phyloP scores from a whole-genome alignment of 2,113 vertebrate genomes.

The Nothobranchius kuhntae region DNA sequence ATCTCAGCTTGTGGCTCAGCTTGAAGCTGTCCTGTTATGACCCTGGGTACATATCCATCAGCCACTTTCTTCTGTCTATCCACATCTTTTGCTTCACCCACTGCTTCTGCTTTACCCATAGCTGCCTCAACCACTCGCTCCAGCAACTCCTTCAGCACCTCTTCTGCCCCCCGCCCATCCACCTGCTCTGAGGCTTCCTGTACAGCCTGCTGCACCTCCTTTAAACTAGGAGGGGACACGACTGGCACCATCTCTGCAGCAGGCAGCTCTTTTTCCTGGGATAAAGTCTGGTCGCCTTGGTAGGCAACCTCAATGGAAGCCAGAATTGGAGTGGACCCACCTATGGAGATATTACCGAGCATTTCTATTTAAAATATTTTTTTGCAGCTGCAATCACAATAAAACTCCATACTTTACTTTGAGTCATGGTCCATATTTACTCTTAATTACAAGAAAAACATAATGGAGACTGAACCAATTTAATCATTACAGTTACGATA shows the following conservation, averaged over 20 bases:
- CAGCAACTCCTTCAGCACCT: constrained; percentile 65
- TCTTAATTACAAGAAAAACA: too few species aligned
- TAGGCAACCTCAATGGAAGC: constrained; percentile 31
- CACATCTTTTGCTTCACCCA: constrained; percentile 33
- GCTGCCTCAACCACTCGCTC: constrained; percentile 66
- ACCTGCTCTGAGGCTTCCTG: constrained; percentile 68
- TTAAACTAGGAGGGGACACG: constrained; percentile 60
- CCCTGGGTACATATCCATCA: neutral
- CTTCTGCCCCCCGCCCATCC: constrained; percentile 49
- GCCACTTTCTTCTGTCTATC: constrained; percentile 8
- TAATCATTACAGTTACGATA: too few species aligned
- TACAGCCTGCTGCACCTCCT: constrained; percentile 71
- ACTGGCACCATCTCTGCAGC: constrained; percentile 41
- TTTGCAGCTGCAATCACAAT: neutral
- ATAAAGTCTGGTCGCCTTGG: constrained; percentile 28
- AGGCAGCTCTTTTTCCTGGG: constrained; percentile 31
- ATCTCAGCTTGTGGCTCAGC: constrained; percentile 19
- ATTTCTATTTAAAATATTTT: neutral
- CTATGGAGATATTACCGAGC: constrained; percentile 33
- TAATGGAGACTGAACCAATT: too few species aligned
- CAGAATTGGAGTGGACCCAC: constrained; percentile 29
- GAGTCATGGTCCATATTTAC: neutral
- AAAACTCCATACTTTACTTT: neutral
- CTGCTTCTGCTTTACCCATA: constrained; percentile 42
- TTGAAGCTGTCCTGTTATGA: constrained; percentile 8